Conservation (phyloP, 53 echinoderm and acorn worm genomes). For the Holothuria scabra region DNA sequence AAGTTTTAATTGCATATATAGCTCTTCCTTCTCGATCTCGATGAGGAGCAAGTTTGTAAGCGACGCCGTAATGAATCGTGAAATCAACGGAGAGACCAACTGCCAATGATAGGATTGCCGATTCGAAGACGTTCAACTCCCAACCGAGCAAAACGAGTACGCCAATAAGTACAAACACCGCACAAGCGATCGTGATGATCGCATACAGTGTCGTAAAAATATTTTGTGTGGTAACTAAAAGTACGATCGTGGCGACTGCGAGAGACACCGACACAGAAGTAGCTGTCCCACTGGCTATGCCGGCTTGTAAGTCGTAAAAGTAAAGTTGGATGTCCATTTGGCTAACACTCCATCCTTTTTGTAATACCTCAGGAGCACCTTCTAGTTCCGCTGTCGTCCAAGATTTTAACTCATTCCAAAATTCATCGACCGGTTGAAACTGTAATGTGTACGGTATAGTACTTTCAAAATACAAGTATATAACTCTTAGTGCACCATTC, state of each 20-base stretch:
- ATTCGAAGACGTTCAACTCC: constrained; percentile 88
- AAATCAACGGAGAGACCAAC: constrained; percentile 93
- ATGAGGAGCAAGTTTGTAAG: constrained; percentile 76
- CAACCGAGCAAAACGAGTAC: constrained; percentile 82
- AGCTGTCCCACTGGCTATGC: constrained; percentile 65
- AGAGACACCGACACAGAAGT: constrained; percentile 77
- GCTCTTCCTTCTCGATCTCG: constrained; percentile 51
- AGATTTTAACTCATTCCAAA: constrained; percentile 49
- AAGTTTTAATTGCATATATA: constrained; percentile 52
- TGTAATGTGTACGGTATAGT: constrained; percentile 23
- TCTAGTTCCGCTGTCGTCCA: constrained; percentile 62
- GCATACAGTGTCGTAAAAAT: constrained; percentile 76
- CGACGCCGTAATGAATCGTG: constrained; percentile 93
- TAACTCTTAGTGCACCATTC: constrained; percentile 5
- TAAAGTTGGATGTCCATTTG: constrained; percentile 60
- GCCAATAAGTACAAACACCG: constrained; percentile 80
- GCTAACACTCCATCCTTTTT: constrained; percentile 76
- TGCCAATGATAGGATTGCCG: constrained; percentile 77
- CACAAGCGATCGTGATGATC: constrained; percentile 79
- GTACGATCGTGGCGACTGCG: constrained; percentile 68
- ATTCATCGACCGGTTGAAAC: constrained; percentile 2
- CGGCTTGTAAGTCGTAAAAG: constrained; percentile 81
- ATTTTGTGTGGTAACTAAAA: constrained; percentile 80
- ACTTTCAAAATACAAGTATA: constrained; percentile 49
- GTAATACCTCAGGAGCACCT: constrained; percentile 58